Evolutionary conservation across 2,888 invertebrate genomes (phyloP).

Genomic region (Ypsolopha sequella): DNA sequence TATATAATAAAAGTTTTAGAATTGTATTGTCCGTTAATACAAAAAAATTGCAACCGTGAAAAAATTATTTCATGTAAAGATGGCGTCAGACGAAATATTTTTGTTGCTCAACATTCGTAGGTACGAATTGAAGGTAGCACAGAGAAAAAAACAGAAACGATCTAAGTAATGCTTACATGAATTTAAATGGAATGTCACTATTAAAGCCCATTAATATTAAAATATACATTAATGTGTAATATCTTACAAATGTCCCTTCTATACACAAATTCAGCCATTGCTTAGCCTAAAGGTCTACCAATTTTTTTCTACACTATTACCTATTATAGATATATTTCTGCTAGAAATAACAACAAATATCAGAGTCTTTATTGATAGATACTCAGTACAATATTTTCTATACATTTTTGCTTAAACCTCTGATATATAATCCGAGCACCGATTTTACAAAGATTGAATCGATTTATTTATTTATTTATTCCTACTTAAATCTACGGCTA

Average conservation of each 20-base stretch:
- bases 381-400: slow-evolving; percentile 22
- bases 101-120: too few relatives aligned
- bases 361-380: slow-evolving; percentile 22
- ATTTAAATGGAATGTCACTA: slow-evolving; percentile 36
- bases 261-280: slow-evolving; percentile 22
- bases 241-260: slow-evolving; percentile 18
- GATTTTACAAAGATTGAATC: slow-evolving; percentile 36
- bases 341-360: slow-evolving; percentile 46
- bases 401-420: slow-evolving; percentile 28
- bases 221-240: slow-evolving; percentile 8
- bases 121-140: too few relatives aligned
- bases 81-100: too few relatives aligned
- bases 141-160: too few relatives aligned
- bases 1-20: slow-evolving; percentile 1
- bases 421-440: slow-evolving; percentile 58
- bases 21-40: slow-evolving; percentile 8
- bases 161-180: background rate
- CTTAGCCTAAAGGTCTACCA: slow-evolving; percentile 17
- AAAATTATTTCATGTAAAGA: too few relatives aligned
- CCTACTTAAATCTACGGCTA: slow-evolving; percentile 26
- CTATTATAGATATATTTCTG: slow-evolving; percentile 35
- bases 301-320: slow-evolving; percentile 26
- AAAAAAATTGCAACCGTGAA: too few relatives aligned
- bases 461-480: slow-evolving; percentile 15
- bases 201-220: slow-evolving; percentile 27